Conservation (phyloP, 2,797 vertebrate genomes). For the Sebastes hubbsi region DNA sequence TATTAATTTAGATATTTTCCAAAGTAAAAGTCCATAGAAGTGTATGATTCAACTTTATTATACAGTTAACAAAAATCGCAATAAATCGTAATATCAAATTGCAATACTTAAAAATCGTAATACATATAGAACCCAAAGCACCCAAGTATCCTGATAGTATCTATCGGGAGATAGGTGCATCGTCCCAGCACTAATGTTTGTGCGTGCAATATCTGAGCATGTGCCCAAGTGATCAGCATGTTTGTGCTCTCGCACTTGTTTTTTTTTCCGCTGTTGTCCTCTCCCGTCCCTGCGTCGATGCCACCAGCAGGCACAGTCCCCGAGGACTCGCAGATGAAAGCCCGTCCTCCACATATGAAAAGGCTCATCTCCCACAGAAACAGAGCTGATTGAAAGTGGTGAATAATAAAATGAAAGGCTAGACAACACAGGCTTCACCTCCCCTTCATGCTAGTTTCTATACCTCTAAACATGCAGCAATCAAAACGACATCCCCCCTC, state of each 20-base stretch:
- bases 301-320: constrained; percentile 69
- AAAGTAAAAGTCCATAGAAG: too few species aligned
- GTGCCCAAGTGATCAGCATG: constrained; percentile 19
- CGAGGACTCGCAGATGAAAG: constrained; percentile 74
- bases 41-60: too few species aligned
- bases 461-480: constrained; percentile 59
- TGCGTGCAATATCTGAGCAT: neutral
- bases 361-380: constrained; percentile 71
- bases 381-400: constrained; percentile 72
- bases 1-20: too few species aligned
- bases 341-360: constrained; percentile 72
- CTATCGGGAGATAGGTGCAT: too few species aligned
- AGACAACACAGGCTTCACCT: constrained; percentile 64
- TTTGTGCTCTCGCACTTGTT: too few species aligned
- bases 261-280: constrained; percentile 24
- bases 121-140: too few species aligned
- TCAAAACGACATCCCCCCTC: constrained; percentile 49
- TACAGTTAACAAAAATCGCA: too few species aligned
- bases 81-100: too few species aligned
- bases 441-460: constrained; percentile 47
- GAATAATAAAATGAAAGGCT: constrained; percentile 75
- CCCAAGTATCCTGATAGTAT: too few species aligned
- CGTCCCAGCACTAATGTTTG: constrained; percentile 4
- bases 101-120: too few species aligned
- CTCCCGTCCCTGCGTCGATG: constrained; percentile 55